A percentile compares a stretch with the other conserved stretches of the same genome.
Evolutionary conservation across 1,140 invertebrate genomes (phyloP).

Genomic region (Caenorhabditis tropicalis): DNA sequence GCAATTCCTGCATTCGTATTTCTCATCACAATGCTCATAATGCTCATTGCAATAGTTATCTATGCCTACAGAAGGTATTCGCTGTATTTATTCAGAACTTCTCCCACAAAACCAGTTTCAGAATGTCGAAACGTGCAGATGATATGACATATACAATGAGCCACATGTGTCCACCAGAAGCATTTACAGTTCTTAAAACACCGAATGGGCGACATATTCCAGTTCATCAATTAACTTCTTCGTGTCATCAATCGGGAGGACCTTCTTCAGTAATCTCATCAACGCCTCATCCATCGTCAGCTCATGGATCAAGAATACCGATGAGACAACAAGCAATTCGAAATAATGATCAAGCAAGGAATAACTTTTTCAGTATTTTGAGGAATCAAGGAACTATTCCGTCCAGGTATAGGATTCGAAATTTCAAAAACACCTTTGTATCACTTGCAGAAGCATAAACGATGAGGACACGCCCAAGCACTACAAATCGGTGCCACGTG

Average conservation of each 20-base stretch:
- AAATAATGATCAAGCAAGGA: background rate
- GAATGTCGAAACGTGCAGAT: constrained; percentile 16
- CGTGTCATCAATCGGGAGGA: background rate
- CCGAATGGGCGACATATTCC: constrained; percentile 22
- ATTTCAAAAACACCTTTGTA: no score
- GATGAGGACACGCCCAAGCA: constrained; percentile 25
- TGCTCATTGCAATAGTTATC: constrained; percentile 14
- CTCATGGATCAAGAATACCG: constrained; percentile 18
- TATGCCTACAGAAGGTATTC: constrained; percentile 13
- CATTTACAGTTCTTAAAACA: constrained; percentile 19
- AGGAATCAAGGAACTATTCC: constrained; percentile 29
- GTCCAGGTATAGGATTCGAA: background rate
- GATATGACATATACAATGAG: constrained; percentile 28
- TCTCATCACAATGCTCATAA: constrained; percentile 7
- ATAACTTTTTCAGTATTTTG: constrained; percentile 37
- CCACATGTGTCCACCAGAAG: constrained; percentile 26
- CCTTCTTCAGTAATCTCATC: background rate
- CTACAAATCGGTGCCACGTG: constrained; percentile 39
- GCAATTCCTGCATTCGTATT: constrained; percentile 16
- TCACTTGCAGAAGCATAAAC: background rate
- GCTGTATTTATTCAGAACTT: background rate
- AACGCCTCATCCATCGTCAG: constrained; percentile 16
- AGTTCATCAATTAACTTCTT: background rate
- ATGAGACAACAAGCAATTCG: constrained; percentile 3
- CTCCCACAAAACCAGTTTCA: background rate